Evolutionary conservation across 2,113 vertebrate species (phyloP).

Genomic region (Rissa tridactyla): DNA sequence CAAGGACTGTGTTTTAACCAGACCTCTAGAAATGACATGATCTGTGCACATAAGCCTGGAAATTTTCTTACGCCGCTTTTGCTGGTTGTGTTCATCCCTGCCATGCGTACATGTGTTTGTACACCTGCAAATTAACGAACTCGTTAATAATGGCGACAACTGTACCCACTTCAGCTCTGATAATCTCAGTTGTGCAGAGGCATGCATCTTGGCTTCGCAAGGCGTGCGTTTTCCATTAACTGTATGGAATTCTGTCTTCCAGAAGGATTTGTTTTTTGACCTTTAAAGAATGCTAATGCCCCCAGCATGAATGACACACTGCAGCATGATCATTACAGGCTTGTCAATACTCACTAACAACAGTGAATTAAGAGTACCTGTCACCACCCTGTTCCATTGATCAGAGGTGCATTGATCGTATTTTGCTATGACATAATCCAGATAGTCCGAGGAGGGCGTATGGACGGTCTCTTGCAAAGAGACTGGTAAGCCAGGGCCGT

Average conservation of each 20-base stretch:
- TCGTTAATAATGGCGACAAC: background rate
- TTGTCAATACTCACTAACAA: slow-evolving; percentile 87
- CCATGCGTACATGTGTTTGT: accelerated
- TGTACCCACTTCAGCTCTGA: background rate
- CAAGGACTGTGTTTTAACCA: background rate
- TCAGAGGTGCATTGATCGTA: slow-evolving; percentile 81
- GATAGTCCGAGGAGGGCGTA: background rate
- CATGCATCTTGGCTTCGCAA: background rate
- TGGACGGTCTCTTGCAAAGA: background rate
- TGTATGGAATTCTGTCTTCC: slow-evolving; percentile 40
- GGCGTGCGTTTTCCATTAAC: background rate
- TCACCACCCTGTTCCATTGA: slow-evolving; percentile 81
- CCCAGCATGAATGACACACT: slow-evolving; percentile 76
- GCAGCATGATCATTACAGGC: slow-evolving; percentile 78
- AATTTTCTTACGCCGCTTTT: background rate
- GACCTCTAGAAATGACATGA: background rate
- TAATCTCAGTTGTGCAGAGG: background rate
- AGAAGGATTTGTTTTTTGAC: slow-evolving; percentile 75
- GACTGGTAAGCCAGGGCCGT: background rate
- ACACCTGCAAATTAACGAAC: background rate
- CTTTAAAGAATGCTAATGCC: slow-evolving; percentile 88
- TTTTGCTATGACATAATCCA: slow-evolving; percentile 72
- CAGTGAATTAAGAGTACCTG: slow-evolving; percentile 80
- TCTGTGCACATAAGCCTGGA: background rate
- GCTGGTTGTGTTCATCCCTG: background rate